These are phyloP conservation scores for Cisticola juncidis DNA, from an alignment of 2,113 vertebrate genomes.

Conservation along the genomic window DNA sequence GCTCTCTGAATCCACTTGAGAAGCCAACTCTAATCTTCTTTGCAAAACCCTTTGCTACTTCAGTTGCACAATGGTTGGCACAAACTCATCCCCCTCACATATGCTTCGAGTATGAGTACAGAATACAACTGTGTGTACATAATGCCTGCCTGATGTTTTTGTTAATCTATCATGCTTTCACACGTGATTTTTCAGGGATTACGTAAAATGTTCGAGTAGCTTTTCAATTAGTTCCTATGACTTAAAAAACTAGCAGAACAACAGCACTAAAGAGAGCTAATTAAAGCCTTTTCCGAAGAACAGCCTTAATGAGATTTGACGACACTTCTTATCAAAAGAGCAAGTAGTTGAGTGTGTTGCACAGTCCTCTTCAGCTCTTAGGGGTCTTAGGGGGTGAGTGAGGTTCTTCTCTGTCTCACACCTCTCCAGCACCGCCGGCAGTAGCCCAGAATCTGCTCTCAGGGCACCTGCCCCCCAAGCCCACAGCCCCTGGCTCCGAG, in stretches of 20 bases:
- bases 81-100: neutral
- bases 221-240: neutral
- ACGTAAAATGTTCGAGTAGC: neutral
- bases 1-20: neutral
- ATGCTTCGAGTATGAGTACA: fast-evolving
- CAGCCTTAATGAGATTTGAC: neutral
- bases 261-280: neutral
- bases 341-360: neutral
- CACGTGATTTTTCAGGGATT: neutral
- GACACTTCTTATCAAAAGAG: neutral
- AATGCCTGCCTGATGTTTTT: neutral
- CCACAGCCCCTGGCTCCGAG: fast-evolving
- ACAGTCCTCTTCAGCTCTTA: neutral
- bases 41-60: neutral
- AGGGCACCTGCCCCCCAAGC: neutral
- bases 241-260: neutral
- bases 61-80: neutral
- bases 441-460: neutral
- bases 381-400: neutral
- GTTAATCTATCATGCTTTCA: neutral
- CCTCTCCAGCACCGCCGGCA: neutral
- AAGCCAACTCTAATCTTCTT: neutral
- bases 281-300: neutral
- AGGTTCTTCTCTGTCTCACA: neutral
- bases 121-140: neutral